Conservation (phyloP, 2,797 vertebrate genomes). For the Salmo trutta region DNA sequence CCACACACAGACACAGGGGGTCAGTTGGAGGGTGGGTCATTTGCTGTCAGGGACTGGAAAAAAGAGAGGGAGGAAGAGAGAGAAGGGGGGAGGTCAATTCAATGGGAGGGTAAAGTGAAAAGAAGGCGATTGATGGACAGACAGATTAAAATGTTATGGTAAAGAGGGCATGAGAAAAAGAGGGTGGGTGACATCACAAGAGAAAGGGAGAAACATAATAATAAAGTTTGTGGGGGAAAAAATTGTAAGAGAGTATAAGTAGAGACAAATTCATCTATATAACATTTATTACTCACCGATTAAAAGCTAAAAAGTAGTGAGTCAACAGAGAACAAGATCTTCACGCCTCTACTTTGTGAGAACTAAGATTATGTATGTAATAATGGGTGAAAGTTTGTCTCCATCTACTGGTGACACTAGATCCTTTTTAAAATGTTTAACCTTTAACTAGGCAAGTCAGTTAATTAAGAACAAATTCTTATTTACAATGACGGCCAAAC, state of each 20-base stretch:
- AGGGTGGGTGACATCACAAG: conserved; percentile 1
- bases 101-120: conserved; percentile 9
- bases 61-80: not conserved
- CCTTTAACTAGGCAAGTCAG: too few relatives aligned
- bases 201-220: not conserved
- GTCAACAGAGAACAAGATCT: not conserved
- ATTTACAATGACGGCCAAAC: too few relatives aligned
- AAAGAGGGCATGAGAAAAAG: conserved; percentile 8
- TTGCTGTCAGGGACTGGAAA: not conserved
- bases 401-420: not conserved
- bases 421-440: too few relatives aligned
- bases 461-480: too few relatives aligned
- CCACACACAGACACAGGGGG: not conserved
- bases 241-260: not conserved
- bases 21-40: not conserved
- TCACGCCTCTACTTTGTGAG: not conserved
- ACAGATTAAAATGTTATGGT: conserved; percentile 21
- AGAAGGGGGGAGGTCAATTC: conserved; percentile 10
- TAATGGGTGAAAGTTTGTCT: not conserved
- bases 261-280: not conserved
- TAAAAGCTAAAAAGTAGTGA: not conserved
- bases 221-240: not conserved
- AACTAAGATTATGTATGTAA: not conserved
- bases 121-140: conserved; percentile 23
- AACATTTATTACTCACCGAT: too few relatives aligned